These are phyloP conservation scores for Prionace glauca DNA, from an alignment of 2,797 vertebrate genomes.

Conservation along the genomic window DNA sequence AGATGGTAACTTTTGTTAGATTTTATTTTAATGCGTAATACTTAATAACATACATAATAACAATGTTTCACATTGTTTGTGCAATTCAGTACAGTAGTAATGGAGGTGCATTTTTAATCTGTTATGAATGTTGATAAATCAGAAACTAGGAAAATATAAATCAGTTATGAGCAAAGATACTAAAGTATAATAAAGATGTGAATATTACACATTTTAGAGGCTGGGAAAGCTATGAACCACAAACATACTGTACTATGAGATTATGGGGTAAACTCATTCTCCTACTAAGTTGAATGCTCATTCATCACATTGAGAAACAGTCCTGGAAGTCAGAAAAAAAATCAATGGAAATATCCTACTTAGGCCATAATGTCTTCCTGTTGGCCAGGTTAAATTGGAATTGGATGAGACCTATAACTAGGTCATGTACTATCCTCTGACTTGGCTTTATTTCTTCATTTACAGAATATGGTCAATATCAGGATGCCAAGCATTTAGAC, in stretches of 20 bases:
- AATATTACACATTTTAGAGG: background rate
- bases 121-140: background rate
- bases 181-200: background rate
- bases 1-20: background rate
- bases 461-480: background rate
- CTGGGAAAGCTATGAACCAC: background rate
- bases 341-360: background rate
- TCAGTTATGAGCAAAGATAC: background rate
- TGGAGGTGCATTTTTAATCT: background rate
- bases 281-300: background rate
- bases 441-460: background rate
- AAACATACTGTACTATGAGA: background rate
- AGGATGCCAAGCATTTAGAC: background rate
- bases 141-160: background rate
- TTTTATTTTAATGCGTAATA: background rate
- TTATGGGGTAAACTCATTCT: background rate
- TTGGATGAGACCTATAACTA: background rate
- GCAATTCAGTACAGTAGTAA: background rate
- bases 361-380: background rate
- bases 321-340: background rate
- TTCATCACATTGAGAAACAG: background rate
- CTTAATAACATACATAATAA: background rate
- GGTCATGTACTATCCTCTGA: background rate
- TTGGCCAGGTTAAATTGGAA: background rate
- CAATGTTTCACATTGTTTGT: background rate